Base-by-base conservation (phyloP, 1,140 invertebrate species). In the Homalodisca vitripennis region DNA sequence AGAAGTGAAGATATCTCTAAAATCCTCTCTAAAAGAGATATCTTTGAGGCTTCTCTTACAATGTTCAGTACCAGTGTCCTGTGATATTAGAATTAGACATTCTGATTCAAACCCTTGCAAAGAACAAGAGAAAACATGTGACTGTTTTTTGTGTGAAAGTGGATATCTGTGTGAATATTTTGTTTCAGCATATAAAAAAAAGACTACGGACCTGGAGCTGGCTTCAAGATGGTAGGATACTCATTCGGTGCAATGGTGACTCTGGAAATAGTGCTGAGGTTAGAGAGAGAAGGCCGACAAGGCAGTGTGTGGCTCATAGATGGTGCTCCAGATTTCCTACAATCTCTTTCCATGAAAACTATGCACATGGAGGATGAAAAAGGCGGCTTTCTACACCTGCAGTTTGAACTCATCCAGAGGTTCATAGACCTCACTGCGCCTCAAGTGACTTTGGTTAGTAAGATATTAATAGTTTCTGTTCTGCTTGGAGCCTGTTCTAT, bases 161-260 rank as follows among this genome's bases (percentile, higher is more conserved):
- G n/a, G n/a, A n/a, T n/a, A n/a, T n/a, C n/a, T n/a, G n/a, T n/a
- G n/a, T n/a, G 17, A 10, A 60, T 30, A 60, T 27, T 27, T 27
- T 60, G 26, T 76, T 74, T 22, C 46, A 81, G 80, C 64, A 78
- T 26, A 48, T 77, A 74, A 76, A 77, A 68, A 71, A 73, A 72
- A 75, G 74, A 30, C 74, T 69, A 3, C 71, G 76, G n/a, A 64
- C 70, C 73, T 68, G 75, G 77, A 12, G 74, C 80, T 70, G 74
- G 82, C 1, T 88, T 85, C 77, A 84, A 82, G 67, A 73, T 90
- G 0, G 79, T 89, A 26, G 87, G 85, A 3, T 89, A 89, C 78
- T 89, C 87, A n/a, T 89, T 83, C 74, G 88, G 88, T 46, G 77
- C 82, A n/a, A 74, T 84, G 14, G 75, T 88, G 6, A 81, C 83